Conservation (phyloP, 2,888 invertebrate species). For the Papilio protenor region DNA sequence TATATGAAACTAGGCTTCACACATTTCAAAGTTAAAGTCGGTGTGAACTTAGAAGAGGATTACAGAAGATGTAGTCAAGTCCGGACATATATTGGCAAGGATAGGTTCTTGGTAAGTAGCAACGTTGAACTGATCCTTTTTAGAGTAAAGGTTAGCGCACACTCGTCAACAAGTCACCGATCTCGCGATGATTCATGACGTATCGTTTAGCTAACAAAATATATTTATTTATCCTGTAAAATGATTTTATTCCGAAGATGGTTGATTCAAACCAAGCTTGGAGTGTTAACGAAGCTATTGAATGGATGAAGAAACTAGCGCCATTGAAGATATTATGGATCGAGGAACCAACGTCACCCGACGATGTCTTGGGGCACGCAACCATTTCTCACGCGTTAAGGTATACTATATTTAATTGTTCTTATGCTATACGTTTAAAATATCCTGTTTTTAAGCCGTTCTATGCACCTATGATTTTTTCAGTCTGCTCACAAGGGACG, state of each 20-base stretch:
- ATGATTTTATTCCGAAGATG: slow-evolving; percentile 82
- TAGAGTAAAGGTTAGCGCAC: too few species aligned
- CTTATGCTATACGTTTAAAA: neutral
- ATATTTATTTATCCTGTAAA: neutral
- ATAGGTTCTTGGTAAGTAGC: slow-evolving; percentile 87
- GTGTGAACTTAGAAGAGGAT: slow-evolving; percentile 90
- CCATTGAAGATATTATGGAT: slow-evolving; percentile 93
- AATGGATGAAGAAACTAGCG: slow-evolving; percentile 92
- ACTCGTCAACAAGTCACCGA: too few species aligned
- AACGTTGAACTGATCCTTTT: neutral
- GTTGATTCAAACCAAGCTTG: slow-evolving; percentile 95
- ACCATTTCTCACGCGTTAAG: slow-evolving; percentile 88
- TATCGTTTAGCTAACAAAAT: neutral
- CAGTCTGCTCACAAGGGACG: neutral
- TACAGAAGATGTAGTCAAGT: slow-evolving; percentile 88
- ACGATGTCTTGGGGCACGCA: slow-evolving; percentile 95
- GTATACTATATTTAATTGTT: slow-evolving; percentile 56
- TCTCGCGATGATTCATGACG: too few species aligned
- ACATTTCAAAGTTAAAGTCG: slow-evolving; percentile 96
- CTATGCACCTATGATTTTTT: neutral
- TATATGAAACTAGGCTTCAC: slow-evolving; percentile 90
- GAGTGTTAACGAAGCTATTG: slow-evolving; percentile 93
- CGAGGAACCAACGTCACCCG: slow-evolving; percentile 96
- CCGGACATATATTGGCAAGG: slow-evolving; percentile 89
- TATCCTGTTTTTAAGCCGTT: too few species aligned